Evolutionary conservation across 2,888 invertebrate species (phyloP).

Genomic region (Drosophila suboccidentalis): DNA sequence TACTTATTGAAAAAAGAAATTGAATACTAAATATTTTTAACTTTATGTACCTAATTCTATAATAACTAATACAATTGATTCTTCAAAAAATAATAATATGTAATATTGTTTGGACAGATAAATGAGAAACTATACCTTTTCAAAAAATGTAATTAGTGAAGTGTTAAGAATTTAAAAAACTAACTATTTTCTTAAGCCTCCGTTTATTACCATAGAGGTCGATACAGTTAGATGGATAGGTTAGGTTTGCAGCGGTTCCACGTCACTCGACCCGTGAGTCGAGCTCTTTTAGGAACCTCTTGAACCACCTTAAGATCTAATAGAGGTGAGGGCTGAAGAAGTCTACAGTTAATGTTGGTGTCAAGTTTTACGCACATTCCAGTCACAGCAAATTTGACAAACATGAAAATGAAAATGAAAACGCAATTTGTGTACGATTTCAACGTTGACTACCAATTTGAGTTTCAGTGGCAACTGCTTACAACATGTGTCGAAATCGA

Average conservation of each 20-base stretch:
- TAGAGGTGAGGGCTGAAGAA: background rate
- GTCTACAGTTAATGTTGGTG: background rate
- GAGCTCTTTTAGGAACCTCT: background rate
- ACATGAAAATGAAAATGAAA: slow-evolving; percentile 29
- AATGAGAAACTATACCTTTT: background rate
- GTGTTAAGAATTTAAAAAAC: background rate
- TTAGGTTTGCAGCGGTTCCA: background rate
- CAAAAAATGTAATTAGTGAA: background rate
- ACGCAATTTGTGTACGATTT: slow-evolving; percentile 3
- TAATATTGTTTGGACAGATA: background rate
- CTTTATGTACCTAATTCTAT: background rate
- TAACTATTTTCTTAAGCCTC: background rate
- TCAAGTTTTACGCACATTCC: slow-evolving; percentile 6
- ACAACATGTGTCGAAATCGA: slow-evolving; percentile 58
- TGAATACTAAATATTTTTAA: background rate
- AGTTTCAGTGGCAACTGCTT: slow-evolving; percentile 19
- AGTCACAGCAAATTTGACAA: background rate
- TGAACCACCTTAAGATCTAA: background rate
- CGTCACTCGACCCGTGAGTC: background rate
- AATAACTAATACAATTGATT: background rate
- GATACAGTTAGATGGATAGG: background rate
- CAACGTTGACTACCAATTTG: background rate
- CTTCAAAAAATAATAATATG: too few relatives aligned
- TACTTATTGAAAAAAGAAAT: background rate
- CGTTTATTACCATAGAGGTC: background rate